A percentile compares a stretch with the other conserved stretches of the same genome.
phyloP scores from a whole-genome alignment of 2,888 invertebrate genomes.

The Archips xylosteana region DNA sequence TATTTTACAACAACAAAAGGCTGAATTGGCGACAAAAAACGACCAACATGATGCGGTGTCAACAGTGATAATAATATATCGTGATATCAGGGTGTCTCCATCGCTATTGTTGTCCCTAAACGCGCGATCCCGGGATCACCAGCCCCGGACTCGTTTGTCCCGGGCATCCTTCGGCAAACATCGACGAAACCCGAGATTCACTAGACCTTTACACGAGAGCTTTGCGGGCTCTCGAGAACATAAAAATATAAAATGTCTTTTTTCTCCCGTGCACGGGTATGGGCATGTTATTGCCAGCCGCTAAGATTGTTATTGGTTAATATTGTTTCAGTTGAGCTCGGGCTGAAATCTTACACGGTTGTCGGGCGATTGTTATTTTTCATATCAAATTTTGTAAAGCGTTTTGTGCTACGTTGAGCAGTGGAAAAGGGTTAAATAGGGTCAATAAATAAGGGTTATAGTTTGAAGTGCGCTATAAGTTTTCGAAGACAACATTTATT shows the following conservation, averaged over 20 bases:
- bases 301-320: slow-evolving; percentile 57
- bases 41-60: slow-evolving; percentile 79
- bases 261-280: slow-evolving; percentile 52
- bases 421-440: background rate
- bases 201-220: slow-evolving; percentile 80
- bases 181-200: slow-evolving; percentile 79
- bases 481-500: background rate
- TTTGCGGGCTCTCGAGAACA: slow-evolving; percentile 69
- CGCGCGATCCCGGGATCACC: slow-evolving; percentile 75
- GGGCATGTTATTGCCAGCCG: slow-evolving; percentile 49
- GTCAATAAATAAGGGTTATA: background rate
- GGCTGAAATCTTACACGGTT: slow-evolving; percentile 12
- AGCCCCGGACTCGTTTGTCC: slow-evolving; percentile 78
- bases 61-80: slow-evolving; percentile 81
- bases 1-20: slow-evolving; percentile 42
- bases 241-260: slow-evolving; percentile 74
- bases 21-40: slow-evolving; percentile 66
- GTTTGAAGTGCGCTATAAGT: background rate
- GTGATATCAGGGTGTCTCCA: slow-evolving; percentile 75
- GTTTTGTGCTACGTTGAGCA: background rate
- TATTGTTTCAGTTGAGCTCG: slow-evolving; percentile 56
- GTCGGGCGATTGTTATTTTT: slow-evolving; percentile 3
- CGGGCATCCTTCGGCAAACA: slow-evolving; percentile 82
- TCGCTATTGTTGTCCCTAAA: slow-evolving; percentile 78
- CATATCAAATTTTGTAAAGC: slow-evolving; percentile 5